phyloP scores from a whole-genome alignment of 2,888 invertebrate species.

The Glyphotaelius pellucidus region DNA sequence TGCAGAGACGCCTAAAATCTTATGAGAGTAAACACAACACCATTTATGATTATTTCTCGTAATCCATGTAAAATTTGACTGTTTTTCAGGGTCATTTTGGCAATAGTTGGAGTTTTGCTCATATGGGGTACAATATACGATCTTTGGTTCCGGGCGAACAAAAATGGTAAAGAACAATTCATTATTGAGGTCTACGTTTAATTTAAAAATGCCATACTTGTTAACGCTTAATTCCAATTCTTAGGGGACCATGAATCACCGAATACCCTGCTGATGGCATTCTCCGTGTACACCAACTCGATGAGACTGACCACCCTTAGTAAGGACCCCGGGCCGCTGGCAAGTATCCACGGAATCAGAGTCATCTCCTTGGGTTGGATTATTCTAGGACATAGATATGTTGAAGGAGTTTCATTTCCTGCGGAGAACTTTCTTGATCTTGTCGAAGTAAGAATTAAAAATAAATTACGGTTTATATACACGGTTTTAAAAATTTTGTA shows the following conservation, averaged over 20 bases:
- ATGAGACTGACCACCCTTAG: conserved; percentile 37
- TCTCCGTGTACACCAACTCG: conserved; percentile 54
- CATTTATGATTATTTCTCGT: no score
- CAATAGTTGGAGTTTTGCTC: neutral
- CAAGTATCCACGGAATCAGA: conserved; percentile 63
- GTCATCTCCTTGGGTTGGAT: conserved; percentile 64
- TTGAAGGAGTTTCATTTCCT: neutral
- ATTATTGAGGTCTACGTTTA: neutral
- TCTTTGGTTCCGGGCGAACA: neutral
- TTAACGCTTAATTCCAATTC: no score
- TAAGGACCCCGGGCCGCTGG: conserved; percentile 49
- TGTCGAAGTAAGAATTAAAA: neutral
- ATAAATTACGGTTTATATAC: no score
- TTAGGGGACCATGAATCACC: neutral
- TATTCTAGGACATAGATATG: conserved; percentile 59
- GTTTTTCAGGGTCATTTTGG: neutral
- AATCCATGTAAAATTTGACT: no score
- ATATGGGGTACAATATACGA: neutral
- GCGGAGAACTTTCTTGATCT: neutral
- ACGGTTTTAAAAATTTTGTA: no score
- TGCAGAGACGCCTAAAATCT: no score
- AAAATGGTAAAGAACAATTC: neutral
- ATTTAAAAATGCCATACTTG: no score
- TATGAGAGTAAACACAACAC: no score
- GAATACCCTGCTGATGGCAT: neutral